Conservation (phyloP, 2,888 invertebrate species). For the Ischnus inquisitorius region DNA sequence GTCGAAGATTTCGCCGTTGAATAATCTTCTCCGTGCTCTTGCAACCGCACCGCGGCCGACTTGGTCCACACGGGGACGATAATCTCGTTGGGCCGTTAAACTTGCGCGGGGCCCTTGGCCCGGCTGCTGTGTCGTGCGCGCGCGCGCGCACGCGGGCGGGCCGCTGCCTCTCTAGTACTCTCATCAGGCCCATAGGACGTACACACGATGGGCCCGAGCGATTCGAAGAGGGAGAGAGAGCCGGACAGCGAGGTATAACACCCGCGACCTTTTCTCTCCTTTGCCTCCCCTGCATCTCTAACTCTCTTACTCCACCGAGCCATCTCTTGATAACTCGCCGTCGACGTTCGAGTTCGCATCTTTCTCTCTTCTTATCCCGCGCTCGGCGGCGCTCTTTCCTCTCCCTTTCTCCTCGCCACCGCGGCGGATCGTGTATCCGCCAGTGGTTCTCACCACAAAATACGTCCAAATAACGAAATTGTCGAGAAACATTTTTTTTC, state of each 20-base stretch:
- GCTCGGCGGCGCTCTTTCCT: constrained; percentile 49
- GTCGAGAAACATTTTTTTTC: neutral
- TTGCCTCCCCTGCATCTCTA: constrained; percentile 48
- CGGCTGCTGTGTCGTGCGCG: constrained; percentile 10
- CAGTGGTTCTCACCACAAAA: constrained; percentile 73
- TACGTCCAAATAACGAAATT: neutral
- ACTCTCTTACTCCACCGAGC: constrained; percentile 40
- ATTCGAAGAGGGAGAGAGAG: constrained; percentile 15
- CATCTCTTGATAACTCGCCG: constrained; percentile 62
- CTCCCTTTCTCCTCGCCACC: constrained; percentile 43
- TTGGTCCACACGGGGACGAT: constrained; percentile 17
- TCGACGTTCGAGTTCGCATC: constrained; percentile 51
- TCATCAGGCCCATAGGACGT: constrained; percentile 60
- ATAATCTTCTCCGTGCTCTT: constrained; percentile 5
- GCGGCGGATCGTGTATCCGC: constrained; percentile 72
- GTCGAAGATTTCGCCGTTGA: neutral
- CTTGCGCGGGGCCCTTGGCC: constrained; percentile 58
- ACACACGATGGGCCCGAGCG: constrained; percentile 42
- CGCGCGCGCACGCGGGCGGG: neutral
- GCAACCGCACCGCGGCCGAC: neutral
- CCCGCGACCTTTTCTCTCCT: constrained; percentile 66
- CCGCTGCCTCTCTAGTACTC: constrained; percentile 54
- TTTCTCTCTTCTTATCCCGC: constrained; percentile 63
- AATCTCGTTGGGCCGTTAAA: constrained; percentile 54
- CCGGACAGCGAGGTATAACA: constrained; percentile 65